Percentiles rank a stretch among this genome's conserved stretches.
phyloP scores from a whole-genome alignment of 2,113 vertebrate genomes.

The Cyanoderma ruficeps region DNA sequence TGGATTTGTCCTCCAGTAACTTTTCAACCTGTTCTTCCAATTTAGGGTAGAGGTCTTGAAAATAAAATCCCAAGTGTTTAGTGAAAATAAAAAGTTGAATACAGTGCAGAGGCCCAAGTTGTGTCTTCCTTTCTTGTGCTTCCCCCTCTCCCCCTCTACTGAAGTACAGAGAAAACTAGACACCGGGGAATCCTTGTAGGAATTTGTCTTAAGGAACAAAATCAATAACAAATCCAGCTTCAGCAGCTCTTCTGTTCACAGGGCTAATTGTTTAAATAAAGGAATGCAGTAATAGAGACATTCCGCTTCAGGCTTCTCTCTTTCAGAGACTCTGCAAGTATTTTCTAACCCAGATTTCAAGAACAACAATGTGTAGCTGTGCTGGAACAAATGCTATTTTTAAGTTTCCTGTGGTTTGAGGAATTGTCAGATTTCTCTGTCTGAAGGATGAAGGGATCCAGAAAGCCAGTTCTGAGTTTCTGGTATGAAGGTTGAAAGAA shows the following conservation, averaged over 20 bases:
- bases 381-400: constrained; percentile 61
- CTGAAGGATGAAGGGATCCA: constrained; percentile 39
- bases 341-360: constrained; percentile 61
- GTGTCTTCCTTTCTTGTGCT: not conserved
- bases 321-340: not conserved
- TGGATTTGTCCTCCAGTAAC: not conserved
- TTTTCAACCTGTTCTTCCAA: not conserved
- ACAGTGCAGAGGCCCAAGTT: not conserved
- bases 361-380: constrained; percentile 39
- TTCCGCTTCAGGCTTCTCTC: not conserved
- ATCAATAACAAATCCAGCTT: not conserved
- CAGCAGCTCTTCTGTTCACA: not conserved
- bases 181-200: not conserved
- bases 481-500: not conserved
- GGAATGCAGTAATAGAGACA: not conserved
- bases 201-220: not conserved
- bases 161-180: not conserved
- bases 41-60: not conserved
- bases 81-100: not conserved
- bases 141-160: not conserved
- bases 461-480: constrained; percentile 25
- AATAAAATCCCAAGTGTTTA: not conserved
- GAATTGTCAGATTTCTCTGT: constrained; percentile 53
- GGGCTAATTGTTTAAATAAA: constrained; percentile 6
- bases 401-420: constrained; percentile 61